Conservation (phyloP, 2,888 invertebrate species). For the Lasioglossum villosulum region DNA sequence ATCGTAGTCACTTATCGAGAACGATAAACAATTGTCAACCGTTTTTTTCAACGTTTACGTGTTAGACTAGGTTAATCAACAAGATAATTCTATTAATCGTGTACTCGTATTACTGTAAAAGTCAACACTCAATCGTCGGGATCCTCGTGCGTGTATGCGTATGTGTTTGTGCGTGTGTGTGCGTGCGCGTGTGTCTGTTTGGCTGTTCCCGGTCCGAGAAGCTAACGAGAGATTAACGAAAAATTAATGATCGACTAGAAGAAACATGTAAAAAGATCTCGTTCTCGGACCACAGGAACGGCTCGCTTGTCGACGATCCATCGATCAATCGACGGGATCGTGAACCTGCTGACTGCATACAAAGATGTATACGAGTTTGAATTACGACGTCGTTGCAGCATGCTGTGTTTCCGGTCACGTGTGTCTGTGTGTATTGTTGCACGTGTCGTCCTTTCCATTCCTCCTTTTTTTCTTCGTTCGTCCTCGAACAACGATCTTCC, state of each 20-base stretch:
- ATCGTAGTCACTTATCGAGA: constrained; percentile 54
- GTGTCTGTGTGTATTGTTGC: constrained; percentile 38
- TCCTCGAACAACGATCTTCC: not conserved
- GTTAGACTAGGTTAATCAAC: constrained; percentile 74
- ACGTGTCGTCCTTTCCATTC: constrained; percentile 29
- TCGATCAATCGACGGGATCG: constrained; percentile 37
- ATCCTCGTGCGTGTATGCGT: constrained; percentile 43
- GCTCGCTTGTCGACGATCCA: constrained; percentile 39
- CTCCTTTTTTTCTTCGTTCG: constrained; percentile 9
- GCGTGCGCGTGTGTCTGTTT: not conserved
- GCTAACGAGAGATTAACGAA: not conserved
- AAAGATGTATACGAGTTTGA: constrained; percentile 65
- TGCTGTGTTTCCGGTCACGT: constrained; percentile 36
- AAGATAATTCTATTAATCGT: constrained; percentile 69
- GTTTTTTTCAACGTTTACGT: constrained; percentile 78
- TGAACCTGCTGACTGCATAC: constrained; percentile 51
- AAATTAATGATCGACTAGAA: not conserved
- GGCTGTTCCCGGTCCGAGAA: constrained; percentile 41
- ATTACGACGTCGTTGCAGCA: constrained; percentile 55
- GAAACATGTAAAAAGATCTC: not conserved
- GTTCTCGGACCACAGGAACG: not conserved
- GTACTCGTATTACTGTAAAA: constrained; percentile 64
- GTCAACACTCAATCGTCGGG: constrained; percentile 52
- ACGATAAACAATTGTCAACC: constrained; percentile 76
- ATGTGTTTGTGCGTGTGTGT: not conserved